A percentile compares a stretch with the other conserved stretches of the same genome.
Conservation (phyloP, 2,888 invertebrate species). For the Harmothoe impar region DNA sequence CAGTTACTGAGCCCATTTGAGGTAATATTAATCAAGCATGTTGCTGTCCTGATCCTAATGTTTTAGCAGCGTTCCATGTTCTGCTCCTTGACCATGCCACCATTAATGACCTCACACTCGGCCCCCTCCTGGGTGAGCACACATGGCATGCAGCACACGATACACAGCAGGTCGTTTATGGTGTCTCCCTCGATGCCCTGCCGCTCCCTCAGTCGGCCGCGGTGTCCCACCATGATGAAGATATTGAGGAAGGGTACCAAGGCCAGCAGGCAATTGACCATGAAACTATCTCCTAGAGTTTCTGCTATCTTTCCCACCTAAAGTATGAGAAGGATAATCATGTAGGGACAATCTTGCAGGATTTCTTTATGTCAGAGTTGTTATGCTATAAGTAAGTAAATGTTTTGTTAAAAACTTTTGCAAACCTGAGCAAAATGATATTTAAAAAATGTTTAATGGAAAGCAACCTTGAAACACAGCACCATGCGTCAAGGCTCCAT, state of each 20-base stretch:
- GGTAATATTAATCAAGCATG: too few relatives aligned
- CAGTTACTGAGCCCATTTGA: too few relatives aligned
- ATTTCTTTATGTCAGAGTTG: too few relatives aligned
- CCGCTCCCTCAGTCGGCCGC: constrained; percentile 72
- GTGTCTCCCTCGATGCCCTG: constrained; percentile 73
- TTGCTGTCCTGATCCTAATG: too few relatives aligned
- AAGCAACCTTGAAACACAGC: too few relatives aligned
- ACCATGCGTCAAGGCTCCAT: too few relatives aligned
- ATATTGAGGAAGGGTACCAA: constrained; percentile 71
- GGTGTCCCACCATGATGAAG: constrained; percentile 70
- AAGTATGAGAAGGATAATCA: too few relatives aligned
- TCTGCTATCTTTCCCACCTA: constrained; percentile 75
- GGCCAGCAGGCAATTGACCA: constrained; percentile 71
- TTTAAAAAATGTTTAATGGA: too few relatives aligned
- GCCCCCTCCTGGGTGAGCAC: constrained; percentile 73
- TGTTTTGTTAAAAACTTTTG: too few relatives aligned
- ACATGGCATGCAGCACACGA: constrained; percentile 73
- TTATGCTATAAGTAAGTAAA: too few relatives aligned
- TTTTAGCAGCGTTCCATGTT: neutral
- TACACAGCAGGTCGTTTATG: neutral
- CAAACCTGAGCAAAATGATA: too few relatives aligned
- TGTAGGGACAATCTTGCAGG: too few relatives aligned
- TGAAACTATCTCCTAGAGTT: constrained; percentile 73
- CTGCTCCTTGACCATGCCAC: neutral
- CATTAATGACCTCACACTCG: constrained; percentile 17